A percentile compares a stretch with the other conserved stretches of the same genome.
These are phyloP conservation scores for Nerophis ophidion DNA, from an alignment of 2,113 vertebrate genomes.

Conservation along the genomic window DNA sequence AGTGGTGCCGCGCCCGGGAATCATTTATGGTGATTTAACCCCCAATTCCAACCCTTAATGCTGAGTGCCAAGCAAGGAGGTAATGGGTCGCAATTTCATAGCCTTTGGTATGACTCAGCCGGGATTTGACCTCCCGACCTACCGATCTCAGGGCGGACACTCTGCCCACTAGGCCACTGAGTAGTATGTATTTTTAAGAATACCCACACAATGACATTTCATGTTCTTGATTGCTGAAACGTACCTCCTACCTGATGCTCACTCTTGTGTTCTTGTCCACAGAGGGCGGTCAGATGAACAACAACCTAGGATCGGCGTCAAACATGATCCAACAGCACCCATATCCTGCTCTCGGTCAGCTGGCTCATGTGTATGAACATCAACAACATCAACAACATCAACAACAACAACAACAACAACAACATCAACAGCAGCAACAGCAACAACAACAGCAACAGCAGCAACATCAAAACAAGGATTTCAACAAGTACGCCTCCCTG, in stretches of 20 bases:
- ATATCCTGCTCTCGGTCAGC: slow-evolving; percentile 86
- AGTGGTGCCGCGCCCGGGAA: no score
- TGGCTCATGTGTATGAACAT: slow-evolving; percentile 91
- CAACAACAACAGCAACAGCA: slow-evolving; percentile 78
- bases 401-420: slow-evolving; percentile 71
- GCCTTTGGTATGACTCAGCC: no score
- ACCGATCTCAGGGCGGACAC: no score
- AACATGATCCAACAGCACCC: slow-evolving; percentile 87
- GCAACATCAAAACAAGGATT: slow-evolving; percentile 85
- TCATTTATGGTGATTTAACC: no score
- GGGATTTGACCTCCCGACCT: no score
- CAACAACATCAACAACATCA: slow-evolving; percentile 77
- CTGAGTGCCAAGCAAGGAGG: no score
- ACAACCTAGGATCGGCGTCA: slow-evolving; percentile 77
- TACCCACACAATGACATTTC: background rate
- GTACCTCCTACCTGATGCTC: background rate
- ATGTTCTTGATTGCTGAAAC: background rate
- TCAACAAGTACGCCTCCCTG: slow-evolving; percentile 95
- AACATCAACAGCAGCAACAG: slow-evolving; percentile 78
- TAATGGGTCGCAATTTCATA: no score
- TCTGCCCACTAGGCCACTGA: no score
- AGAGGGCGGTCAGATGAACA: slow-evolving; percentile 92
- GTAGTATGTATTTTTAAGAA: background rate
- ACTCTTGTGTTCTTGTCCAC: slow-evolving; percentile 40
- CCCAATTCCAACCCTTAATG: no score